Conservation (phyloP, 2,797 vertebrate genomes). For the Tragelaphus oryx region DNA sequence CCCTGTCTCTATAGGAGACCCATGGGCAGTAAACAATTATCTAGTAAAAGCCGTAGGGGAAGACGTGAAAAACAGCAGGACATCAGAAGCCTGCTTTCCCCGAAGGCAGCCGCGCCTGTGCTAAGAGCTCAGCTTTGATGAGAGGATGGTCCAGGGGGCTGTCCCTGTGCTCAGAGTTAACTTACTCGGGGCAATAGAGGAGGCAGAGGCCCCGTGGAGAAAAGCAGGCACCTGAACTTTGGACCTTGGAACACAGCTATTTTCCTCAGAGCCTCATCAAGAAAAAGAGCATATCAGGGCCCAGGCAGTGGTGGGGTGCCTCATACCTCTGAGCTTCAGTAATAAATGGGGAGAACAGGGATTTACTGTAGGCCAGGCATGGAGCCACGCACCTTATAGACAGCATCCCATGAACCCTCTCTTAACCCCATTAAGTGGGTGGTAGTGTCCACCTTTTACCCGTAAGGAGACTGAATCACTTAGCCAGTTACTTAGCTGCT, state of each 20-base stretch:
- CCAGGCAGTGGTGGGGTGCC: neutral
- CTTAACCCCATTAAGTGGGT: neutral
- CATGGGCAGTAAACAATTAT: neutral
- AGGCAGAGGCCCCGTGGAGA: neutral
- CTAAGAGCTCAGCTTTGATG: neutral
- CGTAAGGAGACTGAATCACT: slow-evolving; percentile 22
- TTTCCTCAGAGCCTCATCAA: neutral
- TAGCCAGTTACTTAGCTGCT: neutral
- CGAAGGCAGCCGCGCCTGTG: neutral
- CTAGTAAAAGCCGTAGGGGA: slow-evolving; percentile 5
- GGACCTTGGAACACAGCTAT: neutral
- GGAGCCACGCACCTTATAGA: neutral
- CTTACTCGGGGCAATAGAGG: neutral
- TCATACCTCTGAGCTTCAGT: neutral
- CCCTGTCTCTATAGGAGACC: neutral
- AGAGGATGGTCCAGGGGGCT: neutral
- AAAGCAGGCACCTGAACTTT: neutral
- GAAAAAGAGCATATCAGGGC: neutral
- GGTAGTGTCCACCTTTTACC: neutral
- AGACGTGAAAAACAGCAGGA: neutral
- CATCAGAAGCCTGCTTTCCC: neutral
- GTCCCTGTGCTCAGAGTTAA: neutral
- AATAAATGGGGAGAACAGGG: neutral
- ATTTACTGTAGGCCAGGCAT: neutral
- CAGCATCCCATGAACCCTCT: neutral